Conservation (phyloP, 2,113 vertebrate species). For the Oreamnos americanus region DNA sequence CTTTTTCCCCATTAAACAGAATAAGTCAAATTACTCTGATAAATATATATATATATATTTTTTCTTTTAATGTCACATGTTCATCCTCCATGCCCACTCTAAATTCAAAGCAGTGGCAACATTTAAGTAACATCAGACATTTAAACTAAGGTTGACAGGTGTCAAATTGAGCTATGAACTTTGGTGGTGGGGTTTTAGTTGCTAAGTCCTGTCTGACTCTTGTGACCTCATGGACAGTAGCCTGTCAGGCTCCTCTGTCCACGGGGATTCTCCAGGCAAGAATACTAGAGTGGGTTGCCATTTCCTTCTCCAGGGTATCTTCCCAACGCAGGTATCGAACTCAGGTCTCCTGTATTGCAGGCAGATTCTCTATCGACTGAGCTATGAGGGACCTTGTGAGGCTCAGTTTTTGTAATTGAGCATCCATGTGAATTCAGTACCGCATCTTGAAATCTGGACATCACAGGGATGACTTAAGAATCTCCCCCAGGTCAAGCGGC, state of each 20-base stretch:
- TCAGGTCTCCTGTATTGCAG: not conserved
- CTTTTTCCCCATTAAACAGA: not conserved
- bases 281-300: not conserved
- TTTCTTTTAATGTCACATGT: conserved; percentile 9
- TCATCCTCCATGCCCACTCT: not conserved
- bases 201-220: not conserved
- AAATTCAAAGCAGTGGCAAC: conserved; percentile 42
- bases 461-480: conserved; percentile 31
- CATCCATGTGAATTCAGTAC: not conserved
- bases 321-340: not conserved
- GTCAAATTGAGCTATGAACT: conserved; percentile 6
- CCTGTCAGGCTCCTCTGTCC: not conserved
- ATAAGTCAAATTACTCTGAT: not conserved
- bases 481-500: not conserved
- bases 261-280: not conserved
- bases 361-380: not conserved
- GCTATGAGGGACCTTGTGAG: not conserved
- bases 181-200: not conserved
- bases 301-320: not conserved
- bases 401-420: conserved; percentile 6
- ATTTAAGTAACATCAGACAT: not conserved
- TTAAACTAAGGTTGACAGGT: conserved; percentile 36
- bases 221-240: not conserved
- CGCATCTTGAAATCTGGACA: not conserved
- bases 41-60: not conserved